Conservation (phyloP, 2,797 vertebrate species). For the Chiroxiphia lanceolata region DNA sequence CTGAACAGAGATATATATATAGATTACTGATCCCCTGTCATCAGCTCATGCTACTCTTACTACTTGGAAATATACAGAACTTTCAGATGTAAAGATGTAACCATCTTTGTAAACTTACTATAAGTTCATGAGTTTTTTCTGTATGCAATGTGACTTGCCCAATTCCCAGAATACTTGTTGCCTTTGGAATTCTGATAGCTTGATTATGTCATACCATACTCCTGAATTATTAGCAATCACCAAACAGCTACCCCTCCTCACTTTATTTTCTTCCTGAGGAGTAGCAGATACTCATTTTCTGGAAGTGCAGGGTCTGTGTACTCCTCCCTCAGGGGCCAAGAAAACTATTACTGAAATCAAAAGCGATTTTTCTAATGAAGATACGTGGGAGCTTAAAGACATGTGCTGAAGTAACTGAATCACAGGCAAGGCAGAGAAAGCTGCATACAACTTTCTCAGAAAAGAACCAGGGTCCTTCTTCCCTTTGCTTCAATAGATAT, state of each 20-base stretch:
- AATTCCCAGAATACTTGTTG: neutral
- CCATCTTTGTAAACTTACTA: neutral
- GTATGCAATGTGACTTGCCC: neutral
- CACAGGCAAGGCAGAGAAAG: neutral
- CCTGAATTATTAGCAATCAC: neutral
- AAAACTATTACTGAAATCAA: neutral
- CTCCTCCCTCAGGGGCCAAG: neutral
- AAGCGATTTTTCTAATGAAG: neutral
- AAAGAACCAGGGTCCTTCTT: neutral
- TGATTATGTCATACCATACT: neutral
- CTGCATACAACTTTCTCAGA: neutral
- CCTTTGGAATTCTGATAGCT: neutral
- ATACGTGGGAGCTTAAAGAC: neutral
- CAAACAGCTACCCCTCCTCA: neutral
- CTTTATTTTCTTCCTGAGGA: neutral
- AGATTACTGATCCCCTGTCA: neutral
- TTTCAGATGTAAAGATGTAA: neutral
- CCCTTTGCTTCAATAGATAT: neutral
- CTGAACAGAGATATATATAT: neutral
- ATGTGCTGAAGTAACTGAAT: neutral
- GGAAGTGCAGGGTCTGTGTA: neutral
- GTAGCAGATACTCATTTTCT: neutral
- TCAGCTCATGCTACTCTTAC: neutral
- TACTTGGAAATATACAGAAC: neutral
- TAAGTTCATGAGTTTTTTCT: neutral